phyloP scores from a whole-genome alignment of 1,140 invertebrate genomes.

The Samia ricini region DNA sequence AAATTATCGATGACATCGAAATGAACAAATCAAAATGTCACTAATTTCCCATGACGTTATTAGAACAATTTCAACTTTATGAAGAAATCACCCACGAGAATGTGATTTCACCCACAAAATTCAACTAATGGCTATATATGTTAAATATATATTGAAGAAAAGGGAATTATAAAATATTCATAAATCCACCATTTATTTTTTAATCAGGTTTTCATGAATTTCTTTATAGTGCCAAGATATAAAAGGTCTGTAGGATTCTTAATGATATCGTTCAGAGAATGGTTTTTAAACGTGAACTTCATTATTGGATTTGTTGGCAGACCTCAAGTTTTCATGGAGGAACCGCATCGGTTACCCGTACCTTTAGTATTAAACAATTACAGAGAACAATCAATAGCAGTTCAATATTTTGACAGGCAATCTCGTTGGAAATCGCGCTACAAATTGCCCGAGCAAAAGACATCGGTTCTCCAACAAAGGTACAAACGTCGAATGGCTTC shows the following conservation, averaged over 20 bases:
- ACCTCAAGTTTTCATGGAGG: constrained; percentile 23
- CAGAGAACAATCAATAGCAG: constrained; percentile 16
- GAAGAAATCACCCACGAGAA: no score
- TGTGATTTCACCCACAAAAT: no score
- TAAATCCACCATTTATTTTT: not conserved
- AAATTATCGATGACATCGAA: no score
- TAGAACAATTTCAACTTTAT: no score
- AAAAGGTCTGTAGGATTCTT: constrained; percentile 7
- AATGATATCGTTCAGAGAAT: not conserved
- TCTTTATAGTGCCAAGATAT: constrained; percentile 10
- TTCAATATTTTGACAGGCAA: constrained; percentile 12
- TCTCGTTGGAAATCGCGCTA: not conserved
- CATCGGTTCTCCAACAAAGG: constrained; percentile 25
- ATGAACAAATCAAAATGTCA: no score
- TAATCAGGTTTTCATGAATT: not conserved
- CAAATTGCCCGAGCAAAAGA: not conserved
- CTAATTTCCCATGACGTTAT: no score
- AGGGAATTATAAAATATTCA: no score
- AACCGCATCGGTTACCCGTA: constrained; percentile 18
- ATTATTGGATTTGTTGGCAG: constrained; percentile 21
- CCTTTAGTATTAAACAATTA: constrained; percentile 20
- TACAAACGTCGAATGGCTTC: constrained; percentile 28
- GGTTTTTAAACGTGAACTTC: not conserved
- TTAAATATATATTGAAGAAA: no score
- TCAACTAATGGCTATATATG: no score